phyloP scores from a whole-genome alignment of 1,140 invertebrate genomes.

The Trichonephila clavipes region DNA sequence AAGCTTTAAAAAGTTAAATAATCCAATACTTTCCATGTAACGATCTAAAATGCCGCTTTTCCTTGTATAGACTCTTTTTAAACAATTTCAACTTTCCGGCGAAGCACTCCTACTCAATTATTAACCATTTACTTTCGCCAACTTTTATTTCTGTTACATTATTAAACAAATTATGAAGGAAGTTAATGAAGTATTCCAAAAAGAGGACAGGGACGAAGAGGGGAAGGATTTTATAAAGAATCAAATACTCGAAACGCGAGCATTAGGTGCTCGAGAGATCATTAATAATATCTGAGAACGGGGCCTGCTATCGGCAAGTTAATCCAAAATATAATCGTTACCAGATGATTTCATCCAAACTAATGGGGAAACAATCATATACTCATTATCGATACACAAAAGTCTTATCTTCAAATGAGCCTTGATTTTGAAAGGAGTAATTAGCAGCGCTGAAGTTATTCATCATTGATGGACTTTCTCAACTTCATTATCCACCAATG shows the following conservation, averaged over 20 bases:
- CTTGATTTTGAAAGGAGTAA: slow-evolving; percentile 64
- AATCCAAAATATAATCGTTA: slow-evolving; percentile 66
- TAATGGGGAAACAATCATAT: slow-evolving; percentile 66
- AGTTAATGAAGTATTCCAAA: slow-evolving; percentile 52
- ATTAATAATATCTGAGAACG: slow-evolving; percentile 49
- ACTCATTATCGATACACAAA: slow-evolving; percentile 61
- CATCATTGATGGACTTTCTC: slow-evolving; percentile 25
- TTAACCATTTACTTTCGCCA: slow-evolving; percentile 24
- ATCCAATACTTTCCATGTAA: neutral
- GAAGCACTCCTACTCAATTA: neutral
- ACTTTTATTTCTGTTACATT: slow-evolving; percentile 39
- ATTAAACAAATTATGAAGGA: slow-evolving; percentile 44
- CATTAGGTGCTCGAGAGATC: slow-evolving; percentile 11
- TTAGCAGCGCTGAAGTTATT: slow-evolving; percentile 35
- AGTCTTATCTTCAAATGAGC: slow-evolving; percentile 63
- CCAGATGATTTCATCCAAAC: slow-evolving; percentile 65
- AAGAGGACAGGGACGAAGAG: neutral
- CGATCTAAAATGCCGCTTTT: neutral
- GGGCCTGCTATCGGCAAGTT: slow-evolving; percentile 63
- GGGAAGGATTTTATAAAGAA: slow-evolving; percentile 28
- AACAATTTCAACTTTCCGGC: neutral
- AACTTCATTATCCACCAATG: slow-evolving; percentile 13
- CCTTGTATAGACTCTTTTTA: neutral
- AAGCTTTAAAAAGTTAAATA: neutral
- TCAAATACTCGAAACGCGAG: slow-evolving; percentile 24